A percentile compares a stretch with the other conserved stretches of the same genome.
phyloP scores from a whole-genome alignment of 2,888 invertebrate genomes.

The Cerastis leucographa region DNA sequence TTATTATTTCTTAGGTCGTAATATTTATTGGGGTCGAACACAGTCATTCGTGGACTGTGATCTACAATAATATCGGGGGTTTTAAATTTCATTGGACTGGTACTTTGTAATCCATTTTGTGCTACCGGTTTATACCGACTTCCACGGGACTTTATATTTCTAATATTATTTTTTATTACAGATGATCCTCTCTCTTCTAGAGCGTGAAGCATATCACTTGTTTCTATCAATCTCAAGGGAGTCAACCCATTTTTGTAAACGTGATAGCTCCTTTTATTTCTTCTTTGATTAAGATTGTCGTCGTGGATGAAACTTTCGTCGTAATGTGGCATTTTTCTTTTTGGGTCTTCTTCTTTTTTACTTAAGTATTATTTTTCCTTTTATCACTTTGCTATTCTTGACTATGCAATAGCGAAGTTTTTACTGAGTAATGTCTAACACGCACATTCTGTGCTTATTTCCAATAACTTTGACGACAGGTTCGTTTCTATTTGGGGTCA shows the following conservation, averaged over 20 bases:
- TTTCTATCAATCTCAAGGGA: slow-evolving; percentile 80
- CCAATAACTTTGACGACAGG: slow-evolving; percentile 50
- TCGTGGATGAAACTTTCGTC: slow-evolving; percentile 89
- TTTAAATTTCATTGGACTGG: slow-evolving; percentile 74
- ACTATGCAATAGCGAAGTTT: slow-evolving; percentile 10
- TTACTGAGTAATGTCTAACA: neutral
- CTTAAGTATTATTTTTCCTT: slow-evolving; percentile 8
- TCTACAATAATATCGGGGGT: slow-evolving; percentile 84
- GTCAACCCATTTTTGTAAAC: slow-evolving; percentile 87
- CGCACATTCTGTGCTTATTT: slow-evolving; percentile 13
- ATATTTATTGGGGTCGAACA: slow-evolving; percentile 83
- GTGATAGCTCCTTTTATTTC: slow-evolving; percentile 88
- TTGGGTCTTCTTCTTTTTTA: slow-evolving; percentile 16
- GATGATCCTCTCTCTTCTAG: slow-evolving; percentile 85
- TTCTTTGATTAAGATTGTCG: slow-evolving; percentile 87
- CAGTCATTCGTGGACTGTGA: slow-evolving; percentile 84
- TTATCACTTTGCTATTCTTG: neutral
- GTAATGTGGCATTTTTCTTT: slow-evolving; percentile 87
- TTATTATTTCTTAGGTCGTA: slow-evolving; percentile 86
- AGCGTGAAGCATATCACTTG: slow-evolving; percentile 80
- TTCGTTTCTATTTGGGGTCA: slow-evolving; percentile 69
- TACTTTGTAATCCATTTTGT: slow-evolving; percentile 66
- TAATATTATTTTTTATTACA: slow-evolving; percentile 86
- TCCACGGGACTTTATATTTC: slow-evolving; percentile 84
- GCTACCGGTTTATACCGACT: slow-evolving; percentile 78